Base-by-base conservation (phyloP, 2,888 invertebrate species). In the Ephialtes manifestator region DNA sequence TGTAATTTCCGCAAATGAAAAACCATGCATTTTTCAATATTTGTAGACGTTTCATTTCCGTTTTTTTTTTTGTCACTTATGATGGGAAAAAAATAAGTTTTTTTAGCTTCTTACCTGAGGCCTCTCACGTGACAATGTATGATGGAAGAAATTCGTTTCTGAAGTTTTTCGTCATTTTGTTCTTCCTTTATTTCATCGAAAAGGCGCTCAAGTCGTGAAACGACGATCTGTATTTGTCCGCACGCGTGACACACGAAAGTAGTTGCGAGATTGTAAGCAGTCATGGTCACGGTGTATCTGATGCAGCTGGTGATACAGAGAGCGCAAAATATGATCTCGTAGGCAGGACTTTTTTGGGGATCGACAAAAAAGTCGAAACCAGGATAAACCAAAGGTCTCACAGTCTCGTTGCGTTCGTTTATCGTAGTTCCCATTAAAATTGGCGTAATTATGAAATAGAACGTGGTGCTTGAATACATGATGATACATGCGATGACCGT, bases 201-300 rank as follows among this genome's bases (percentile, higher is more conserved):
- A 51, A 88, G 53, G 11, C 13, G 67, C 31, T 83, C 78, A 28
- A 88, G 67, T 43, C 72, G 83, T 8, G 75, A 55, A n/a, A 77
- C 51, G n/a, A 88, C 75, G 46, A 91, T 86, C 39, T 78, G 79
- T 0, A 89, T 70, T 48, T 89, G 90, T 11, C 89, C 89, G 58
- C 88, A 90, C 8, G 88, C 88, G 28, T 91, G 91, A 89, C 15
- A 83, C 87, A 7, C 87, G 88, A 48, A 88, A 88, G 85, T 58
- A 5, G 88, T 88, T 1, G 88, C 86, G 1, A 91, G 58, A 60
- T 88, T 86, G 68, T 87, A 90, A 0, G 79, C 78, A 0, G 85
- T 84, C 4, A 85, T 77, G 11, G 84, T 85, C 4, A 90, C 86
- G 4, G 81, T 78, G 48, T 80, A 88, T 4, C 80, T 46, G 18